phyloP scores from a whole-genome alignment of 1,140 invertebrate genomes.

The Lycorma delicatula region DNA sequence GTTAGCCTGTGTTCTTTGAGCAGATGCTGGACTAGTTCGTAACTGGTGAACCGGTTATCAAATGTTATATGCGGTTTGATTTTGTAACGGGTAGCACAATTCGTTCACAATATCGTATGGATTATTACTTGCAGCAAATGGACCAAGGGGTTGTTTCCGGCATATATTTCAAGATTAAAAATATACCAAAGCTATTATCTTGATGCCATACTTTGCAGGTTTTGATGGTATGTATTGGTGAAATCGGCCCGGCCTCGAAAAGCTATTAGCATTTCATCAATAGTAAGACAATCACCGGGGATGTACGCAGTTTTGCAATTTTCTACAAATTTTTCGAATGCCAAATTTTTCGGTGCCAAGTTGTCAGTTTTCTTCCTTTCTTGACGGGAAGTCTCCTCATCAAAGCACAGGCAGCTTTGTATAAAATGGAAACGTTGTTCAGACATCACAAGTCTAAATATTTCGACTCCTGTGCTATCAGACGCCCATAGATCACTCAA shows the following conservation, averaged over 20 bases:
- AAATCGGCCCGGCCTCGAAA: slow-evolving; percentile 37
- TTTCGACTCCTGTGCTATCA: slow-evolving; percentile 17
- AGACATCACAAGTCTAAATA: slow-evolving; percentile 12
- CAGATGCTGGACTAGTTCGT: too few species aligned
- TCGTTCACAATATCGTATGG: slow-evolving; percentile 32
- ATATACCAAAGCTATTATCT: slow-evolving; percentile 34
- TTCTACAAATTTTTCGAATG: slow-evolving; percentile 24
- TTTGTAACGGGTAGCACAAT: slow-evolving; percentile 31
- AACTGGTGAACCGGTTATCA: too few species aligned
- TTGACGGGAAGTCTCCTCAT: slow-evolving; percentile 29
- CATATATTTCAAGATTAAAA: slow-evolving; percentile 30
- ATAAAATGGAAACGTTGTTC: slow-evolving; percentile 9
- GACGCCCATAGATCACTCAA: slow-evolving; percentile 13
- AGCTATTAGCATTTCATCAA: slow-evolving; percentile 34
- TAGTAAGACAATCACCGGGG: slow-evolving; percentile 20
- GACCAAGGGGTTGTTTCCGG: slow-evolving; percentile 18
- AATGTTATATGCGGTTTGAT: too few species aligned
- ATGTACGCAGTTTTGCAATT: slow-evolving; percentile 27
- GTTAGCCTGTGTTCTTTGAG: too few species aligned
- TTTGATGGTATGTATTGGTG: slow-evolving; percentile 39
- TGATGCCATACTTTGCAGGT: slow-evolving; percentile 38
- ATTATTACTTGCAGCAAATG: slow-evolving; percentile 14
- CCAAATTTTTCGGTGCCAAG: slow-evolving; percentile 23
- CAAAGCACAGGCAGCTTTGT: slow-evolving; percentile 30
- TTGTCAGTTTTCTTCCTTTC: slow-evolving; percentile 23